phyloP scores from a whole-genome alignment of 2,113 vertebrate species.

The Sebastes fasciatus region DNA sequence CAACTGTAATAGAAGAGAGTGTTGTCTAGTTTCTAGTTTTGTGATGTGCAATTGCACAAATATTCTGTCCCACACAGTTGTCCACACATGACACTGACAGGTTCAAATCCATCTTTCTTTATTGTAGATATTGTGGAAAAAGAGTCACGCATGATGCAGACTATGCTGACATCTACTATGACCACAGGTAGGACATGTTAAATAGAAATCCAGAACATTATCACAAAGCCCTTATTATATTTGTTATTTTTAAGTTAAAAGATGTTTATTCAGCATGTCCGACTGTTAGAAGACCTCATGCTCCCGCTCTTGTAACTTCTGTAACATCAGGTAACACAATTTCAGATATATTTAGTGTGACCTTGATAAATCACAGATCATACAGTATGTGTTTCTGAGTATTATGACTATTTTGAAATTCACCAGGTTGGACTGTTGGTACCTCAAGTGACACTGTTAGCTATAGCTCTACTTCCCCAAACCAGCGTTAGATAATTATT shows the following conservation, averaged over 20 bases:
- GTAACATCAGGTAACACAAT: not conserved
- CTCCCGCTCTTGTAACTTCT: not conserved
- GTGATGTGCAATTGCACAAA: too few species aligned
- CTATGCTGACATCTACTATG: not conserved
- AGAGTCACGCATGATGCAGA: not conserved
- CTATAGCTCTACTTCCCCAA: not conserved
- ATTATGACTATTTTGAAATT: not conserved
- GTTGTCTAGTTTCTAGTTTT: too few species aligned
- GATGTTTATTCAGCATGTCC: not conserved
- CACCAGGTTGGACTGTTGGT: not conserved
- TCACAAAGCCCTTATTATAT: not conserved
- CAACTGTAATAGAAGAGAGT: too few species aligned
- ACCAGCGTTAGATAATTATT: not conserved
- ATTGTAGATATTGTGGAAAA: not conserved
- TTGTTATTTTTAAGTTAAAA: not conserved
- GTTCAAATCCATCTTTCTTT: not conserved
- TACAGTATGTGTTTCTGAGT: too few species aligned
- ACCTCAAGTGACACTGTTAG: not conserved
- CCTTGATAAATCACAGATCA: not conserved
- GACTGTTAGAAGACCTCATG: not conserved
- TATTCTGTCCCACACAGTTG: not conserved
- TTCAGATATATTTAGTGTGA: not conserved
- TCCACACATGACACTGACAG: too few species aligned
- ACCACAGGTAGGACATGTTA: slow-evolving; percentile 6
- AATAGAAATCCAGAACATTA: not conserved